phyloP scores from a whole-genome alignment of 2,888 invertebrate genomes.

The Eudasyphora cyanicolor region DNA sequence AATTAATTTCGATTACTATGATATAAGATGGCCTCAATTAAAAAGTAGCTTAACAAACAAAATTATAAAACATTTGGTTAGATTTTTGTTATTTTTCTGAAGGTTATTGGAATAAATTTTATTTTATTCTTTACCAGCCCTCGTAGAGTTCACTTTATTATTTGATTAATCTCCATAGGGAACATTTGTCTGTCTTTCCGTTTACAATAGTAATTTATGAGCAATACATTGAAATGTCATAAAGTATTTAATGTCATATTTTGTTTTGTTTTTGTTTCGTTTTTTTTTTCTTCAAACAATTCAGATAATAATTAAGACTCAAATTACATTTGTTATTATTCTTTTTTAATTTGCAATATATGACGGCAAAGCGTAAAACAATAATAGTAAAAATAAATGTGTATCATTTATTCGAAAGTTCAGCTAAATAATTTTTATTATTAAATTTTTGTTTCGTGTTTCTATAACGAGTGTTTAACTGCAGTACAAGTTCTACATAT shows the following conservation, averaged over 20 bases:
- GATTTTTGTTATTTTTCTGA: no score
- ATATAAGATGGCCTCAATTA: no score
- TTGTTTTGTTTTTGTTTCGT: no score
- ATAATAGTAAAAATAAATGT: not conserved
- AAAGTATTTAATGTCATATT: conserved; percentile 1
- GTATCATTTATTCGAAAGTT: not conserved
- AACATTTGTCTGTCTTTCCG: not conserved
- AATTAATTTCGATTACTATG: no score
- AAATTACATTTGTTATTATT: not conserved
- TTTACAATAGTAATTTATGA: not conserved
- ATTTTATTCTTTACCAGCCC: no score
- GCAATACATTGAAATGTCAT: not conserved
- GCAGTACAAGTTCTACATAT: no score
- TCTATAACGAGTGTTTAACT: no score
- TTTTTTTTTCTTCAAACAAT: not conserved
- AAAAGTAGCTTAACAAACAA: no score
- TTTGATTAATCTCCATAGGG: not conserved
- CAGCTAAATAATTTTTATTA: not conserved
- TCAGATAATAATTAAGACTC: not conserved
- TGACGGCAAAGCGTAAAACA: no score
- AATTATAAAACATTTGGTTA: no score
- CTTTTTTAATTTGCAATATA: not conserved
- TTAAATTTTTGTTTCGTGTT: no score
- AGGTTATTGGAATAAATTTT: not conserved
- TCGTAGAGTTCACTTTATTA: not conserved